phyloP scores from a whole-genome alignment of 1,140 invertebrate genomes.

The Metopolophium dirhodum region DNA sequence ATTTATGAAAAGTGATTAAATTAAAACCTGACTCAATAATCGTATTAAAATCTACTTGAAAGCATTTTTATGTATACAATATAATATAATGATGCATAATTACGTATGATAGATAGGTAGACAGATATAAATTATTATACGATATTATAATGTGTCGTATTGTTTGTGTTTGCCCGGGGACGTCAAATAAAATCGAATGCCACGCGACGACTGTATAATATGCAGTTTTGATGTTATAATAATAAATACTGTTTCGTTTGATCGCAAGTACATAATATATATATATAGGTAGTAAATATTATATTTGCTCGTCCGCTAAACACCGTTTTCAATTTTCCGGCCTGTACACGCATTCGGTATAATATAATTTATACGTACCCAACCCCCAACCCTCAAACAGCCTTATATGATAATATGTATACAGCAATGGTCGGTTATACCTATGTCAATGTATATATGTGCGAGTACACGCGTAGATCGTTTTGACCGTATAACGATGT shows the following conservation, averaged over 20 bases:
- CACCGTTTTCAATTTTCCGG: background rate
- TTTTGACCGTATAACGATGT: background rate
- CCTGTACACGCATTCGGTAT: background rate
- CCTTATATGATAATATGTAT: background rate
- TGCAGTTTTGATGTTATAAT: background rate
- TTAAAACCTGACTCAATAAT: background rate
- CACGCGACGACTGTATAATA: background rate
- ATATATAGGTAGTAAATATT: background rate
- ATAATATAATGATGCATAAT: background rate
- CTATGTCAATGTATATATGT: background rate
- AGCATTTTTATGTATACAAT: background rate
- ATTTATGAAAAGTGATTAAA: slow-evolving; percentile 1
- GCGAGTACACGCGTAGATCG: background rate
- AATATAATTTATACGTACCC: slow-evolving; percentile 1
- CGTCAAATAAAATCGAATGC: background rate
- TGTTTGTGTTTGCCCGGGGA: background rate
- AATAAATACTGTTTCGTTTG: background rate
- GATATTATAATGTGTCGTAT: background rate
- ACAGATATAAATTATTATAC: background rate
- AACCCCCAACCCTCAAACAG: background rate
- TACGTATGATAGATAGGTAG: background rate
- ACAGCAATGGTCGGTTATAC: background rate
- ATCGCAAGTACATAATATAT: background rate
- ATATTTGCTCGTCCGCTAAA: background rate
- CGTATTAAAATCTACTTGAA: background rate